phyloP scores from a whole-genome alignment of 2,113 vertebrate genomes.

The Xyliphius kryptos region DNA sequence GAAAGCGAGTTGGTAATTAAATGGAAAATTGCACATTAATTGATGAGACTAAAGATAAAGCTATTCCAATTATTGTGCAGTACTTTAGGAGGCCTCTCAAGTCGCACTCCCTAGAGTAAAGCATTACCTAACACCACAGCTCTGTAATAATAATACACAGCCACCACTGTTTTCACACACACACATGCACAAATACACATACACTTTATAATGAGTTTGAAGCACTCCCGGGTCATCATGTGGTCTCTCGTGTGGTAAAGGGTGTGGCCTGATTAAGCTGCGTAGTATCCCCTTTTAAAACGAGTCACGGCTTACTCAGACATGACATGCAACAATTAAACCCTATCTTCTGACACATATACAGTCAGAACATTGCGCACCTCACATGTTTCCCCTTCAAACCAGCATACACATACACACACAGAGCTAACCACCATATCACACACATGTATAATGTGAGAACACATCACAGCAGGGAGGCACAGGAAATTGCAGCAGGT shows the following conservation, averaged over 20 bases:
- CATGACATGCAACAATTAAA: conserved; percentile 9
- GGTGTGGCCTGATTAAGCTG: conserved; percentile 30
- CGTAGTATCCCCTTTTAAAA: conserved; percentile 35
- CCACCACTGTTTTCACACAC: conserved; percentile 11
- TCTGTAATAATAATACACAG: conserved; percentile 38
- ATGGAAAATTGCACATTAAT: conserved; percentile 79
- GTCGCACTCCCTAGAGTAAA: conserved; percentile 64
- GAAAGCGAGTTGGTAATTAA: conserved; percentile 71
- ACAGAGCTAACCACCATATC: no score
- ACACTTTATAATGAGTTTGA: conserved; percentile 32
- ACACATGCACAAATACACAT: no score
- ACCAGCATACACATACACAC: no score
- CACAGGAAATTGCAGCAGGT: no score
- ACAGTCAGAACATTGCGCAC: no score
- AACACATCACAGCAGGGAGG: no score
- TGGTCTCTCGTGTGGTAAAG: conserved; percentile 10
- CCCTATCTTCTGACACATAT: no score
- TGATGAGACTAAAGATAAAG: conserved; percentile 77
- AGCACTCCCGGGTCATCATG: conserved; percentile 17
- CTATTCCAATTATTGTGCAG: conserved; percentile 69
- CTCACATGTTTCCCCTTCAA: no score
- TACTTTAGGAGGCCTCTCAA: conserved; percentile 66
- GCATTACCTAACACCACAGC: conserved; percentile 51
- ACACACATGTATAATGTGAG: no score
- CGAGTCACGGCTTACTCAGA: conserved; percentile 18